Base-by-base conservation (phyloP, 2,888 invertebrate species). In the Girardia tigrina region DNA sequence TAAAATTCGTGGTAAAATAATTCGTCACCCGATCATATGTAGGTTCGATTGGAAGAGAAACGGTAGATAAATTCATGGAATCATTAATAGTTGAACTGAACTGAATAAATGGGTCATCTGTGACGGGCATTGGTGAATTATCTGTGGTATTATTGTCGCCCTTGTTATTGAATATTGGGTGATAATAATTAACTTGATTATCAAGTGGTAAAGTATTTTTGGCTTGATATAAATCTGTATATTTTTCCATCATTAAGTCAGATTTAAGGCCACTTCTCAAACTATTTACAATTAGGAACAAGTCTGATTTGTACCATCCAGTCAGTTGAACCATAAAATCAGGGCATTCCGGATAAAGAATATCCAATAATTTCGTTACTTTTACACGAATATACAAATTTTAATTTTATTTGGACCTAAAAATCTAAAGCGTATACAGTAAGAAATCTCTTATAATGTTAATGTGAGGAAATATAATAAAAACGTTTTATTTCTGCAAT, bases 291-390 rank as follows among this genome's bases (percentile, higher is more conserved):
- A 56, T 56, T 20, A 56, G 6, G 23, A 23, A 6, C 56, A 56
- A 56, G n/a, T 56, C 56, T 56, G 56, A 8, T 56, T 56, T 56
- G 23, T 56, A 56, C 56, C 56, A 56, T 16, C 56, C 56, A 56
- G 56, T 56, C n/a, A 56, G 23, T 6, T 56, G 56, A 12, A 56
- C n/a, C 56, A 56, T 56, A 56, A 56, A 56, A 56, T 56, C 56
- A 6, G 56, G 56, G 20, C 56, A 56, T 56, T 56, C 56, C 4
- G 56, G 56, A 56, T 23, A 56, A 56, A 56, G 56, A n/a, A n/a
- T n/a, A n/a, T n/a, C n/a, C n/a, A n/a, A n/a, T n/a, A n/a, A n/a
- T n/a, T n/a, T n/a, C n/a, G n/a, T n/a, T n/a, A n/a, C n/a, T n/a
- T n/a, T n/a, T n/a, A n/a, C n/a, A n/a, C n/a, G n/a, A n/a, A n/a